Base-by-base conservation (phyloP, 2,888 invertebrate genomes). In the Monochamus alternatus region DNA sequence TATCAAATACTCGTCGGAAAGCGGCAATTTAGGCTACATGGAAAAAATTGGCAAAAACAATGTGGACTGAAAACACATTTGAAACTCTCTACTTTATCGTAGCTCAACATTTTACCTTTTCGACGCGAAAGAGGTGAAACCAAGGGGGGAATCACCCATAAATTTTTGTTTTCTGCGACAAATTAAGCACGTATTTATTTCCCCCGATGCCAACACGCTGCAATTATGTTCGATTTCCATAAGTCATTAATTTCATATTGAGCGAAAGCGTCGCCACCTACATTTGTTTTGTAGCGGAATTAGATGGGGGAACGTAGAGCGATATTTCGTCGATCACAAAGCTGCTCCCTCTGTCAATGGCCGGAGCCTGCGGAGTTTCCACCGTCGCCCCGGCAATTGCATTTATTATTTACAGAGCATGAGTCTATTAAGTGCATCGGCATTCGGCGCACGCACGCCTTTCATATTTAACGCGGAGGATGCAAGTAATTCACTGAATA, bases 341-440 rank as follows among this genome's bases (percentile, higher is more conserved):
- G 76, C 75, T 73, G 74, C 73, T 70, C 75, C 72, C 75, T 64
- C 60, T 75, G 77, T 78, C 76, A 74, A 78, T 78, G 73, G 75
- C 75, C 75, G 60, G 68, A 51, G 30, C 64, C 74, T 52, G 73
- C 51, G 68, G 71, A 76, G 63, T 74, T 75, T 76, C 78, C 74
- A 52, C 75, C 74, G 73, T 80, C 78, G 81, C 81, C 82, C 80
- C 73, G 68, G 81, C 84, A 83, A 85, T 85, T 85, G 83, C 84
- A 87, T 87, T 84, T 85, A 86, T 87, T 87, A 87, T 87, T 87
- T 84, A 86, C 80, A 81, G 79, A 82, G 84, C 86, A 85, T 79
- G 84, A 81, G 83, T 86, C 85, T 85, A 86, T 86, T 86, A 86
- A 85, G 84, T 85, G 85, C 85, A 86, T 87, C 82, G 81, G 83